Conservation (phyloP, 2,888 invertebrate species). For the Pecten maximus region DNA sequence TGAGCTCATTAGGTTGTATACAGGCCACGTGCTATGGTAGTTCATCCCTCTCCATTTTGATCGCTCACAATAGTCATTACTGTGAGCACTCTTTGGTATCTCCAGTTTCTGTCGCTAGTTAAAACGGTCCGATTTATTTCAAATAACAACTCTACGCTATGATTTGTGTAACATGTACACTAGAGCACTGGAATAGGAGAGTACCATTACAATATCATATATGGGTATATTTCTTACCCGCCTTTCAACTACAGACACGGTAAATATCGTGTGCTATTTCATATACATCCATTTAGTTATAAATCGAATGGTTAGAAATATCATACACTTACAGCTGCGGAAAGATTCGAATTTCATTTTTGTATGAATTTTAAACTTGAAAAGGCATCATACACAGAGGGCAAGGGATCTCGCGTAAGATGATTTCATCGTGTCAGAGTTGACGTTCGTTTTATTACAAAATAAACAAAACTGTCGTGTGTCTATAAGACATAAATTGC, state of each 20-base stretch:
- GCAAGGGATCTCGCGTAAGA: background rate
- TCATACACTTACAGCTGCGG: constrained; percentile 1
- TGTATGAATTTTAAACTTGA: background rate
- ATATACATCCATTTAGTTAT: background rate
- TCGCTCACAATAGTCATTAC: background rate
- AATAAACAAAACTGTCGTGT: constrained; percentile 20
- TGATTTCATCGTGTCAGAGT: background rate
- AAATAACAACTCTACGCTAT: background rate
- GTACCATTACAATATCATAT: background rate
- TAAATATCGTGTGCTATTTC: background rate
- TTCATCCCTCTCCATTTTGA: background rate
- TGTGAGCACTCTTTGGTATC: background rate
- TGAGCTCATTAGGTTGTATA: too few relatives aligned
- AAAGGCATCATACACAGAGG: background rate
- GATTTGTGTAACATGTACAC: constrained; percentile 35
- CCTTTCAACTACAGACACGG: background rate
- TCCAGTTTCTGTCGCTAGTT: background rate
- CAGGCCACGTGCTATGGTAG: background rate
- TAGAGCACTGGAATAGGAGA: background rate
- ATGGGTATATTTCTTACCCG: background rate
- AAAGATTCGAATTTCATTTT: background rate
- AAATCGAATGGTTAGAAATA: background rate
- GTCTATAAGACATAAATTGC: background rate
- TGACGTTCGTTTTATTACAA: background rate
- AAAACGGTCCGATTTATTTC: background rate